Evolutionary conservation across 1,140 invertebrate genomes (phyloP).

Genomic region (Aplysia californica): DNA sequence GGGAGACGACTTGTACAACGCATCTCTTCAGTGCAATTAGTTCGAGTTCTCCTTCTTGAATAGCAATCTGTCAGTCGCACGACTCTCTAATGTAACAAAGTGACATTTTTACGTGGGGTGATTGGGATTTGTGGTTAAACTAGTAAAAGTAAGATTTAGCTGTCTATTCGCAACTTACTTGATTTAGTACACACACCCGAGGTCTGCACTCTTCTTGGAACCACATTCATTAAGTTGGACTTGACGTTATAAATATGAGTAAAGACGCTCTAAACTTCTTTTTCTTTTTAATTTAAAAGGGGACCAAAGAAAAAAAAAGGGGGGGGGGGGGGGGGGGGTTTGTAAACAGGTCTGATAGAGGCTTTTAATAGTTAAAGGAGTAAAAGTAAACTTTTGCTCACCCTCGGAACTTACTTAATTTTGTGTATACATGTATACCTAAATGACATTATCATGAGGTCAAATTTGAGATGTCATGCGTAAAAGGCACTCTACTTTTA

Average conservation of each 20-base stretch:
- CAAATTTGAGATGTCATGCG: too few species aligned
- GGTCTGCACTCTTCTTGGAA: not conserved
- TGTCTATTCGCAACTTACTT: too few species aligned
- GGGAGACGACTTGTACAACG: too few species aligned
- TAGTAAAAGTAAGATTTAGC: not conserved
- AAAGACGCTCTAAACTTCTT: not conserved
- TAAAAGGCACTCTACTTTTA: too few species aligned
- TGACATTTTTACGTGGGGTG: not conserved
- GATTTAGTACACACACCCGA: too few species aligned
- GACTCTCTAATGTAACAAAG: not conserved
- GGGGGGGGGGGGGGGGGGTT: not conserved
- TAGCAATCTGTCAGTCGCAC: not conserved
- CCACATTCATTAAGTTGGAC: not conserved
- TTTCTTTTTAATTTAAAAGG: not conserved
- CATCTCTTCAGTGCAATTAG: too few species aligned
- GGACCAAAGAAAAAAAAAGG: not conserved
- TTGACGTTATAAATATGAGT: not conserved
- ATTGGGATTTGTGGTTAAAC: not conserved
- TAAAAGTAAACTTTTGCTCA: too few species aligned
- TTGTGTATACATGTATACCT: too few species aligned
- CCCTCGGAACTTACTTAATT: too few species aligned
- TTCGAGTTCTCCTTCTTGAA: not conserved
- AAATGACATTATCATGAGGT: too few species aligned
- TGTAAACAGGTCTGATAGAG: not conserved
- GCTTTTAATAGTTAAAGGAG: not conserved